Conservation (phyloP, 2,797 vertebrate species). For the Buceros bicornis region DNA sequence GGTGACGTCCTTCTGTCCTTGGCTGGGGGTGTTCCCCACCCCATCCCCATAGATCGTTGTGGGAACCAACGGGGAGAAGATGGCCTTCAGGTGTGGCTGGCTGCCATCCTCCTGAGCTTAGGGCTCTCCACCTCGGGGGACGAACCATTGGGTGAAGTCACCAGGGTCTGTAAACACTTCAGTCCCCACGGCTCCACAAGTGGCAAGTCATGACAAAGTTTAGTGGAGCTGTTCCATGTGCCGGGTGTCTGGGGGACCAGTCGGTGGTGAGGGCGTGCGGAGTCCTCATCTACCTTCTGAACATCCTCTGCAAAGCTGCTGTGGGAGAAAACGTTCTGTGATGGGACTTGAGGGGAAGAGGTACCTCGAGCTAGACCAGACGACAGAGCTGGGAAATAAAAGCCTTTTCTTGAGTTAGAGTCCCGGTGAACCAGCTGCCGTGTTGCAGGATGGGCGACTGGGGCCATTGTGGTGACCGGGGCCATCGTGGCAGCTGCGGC, state of each 20-base stretch:
- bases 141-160: background rate
- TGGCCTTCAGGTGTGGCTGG: background rate
- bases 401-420: background rate
- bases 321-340: rapidly evolving
- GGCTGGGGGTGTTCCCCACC: background rate
- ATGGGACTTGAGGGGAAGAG: background rate
- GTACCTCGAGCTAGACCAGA: background rate
- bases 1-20: background rate
- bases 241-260: background rate
- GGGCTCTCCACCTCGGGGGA: background rate
- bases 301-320: background rate
- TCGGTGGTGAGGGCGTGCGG: background rate
- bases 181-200: rapidly evolving
- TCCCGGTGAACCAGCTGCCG: background rate
- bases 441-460: background rate
- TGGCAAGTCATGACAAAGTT: background rate
- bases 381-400: background rate
- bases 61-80: rapidly evolving
- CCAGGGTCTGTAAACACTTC: background rate
- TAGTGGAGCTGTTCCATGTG: background rate
- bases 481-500: background rate
- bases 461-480: background rate
- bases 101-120: background rate
- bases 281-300: background rate
- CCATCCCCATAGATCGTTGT: background rate